phyloP scores from a whole-genome alignment of 2,113 vertebrate species.

The Amblyopsis rosae region DNA sequence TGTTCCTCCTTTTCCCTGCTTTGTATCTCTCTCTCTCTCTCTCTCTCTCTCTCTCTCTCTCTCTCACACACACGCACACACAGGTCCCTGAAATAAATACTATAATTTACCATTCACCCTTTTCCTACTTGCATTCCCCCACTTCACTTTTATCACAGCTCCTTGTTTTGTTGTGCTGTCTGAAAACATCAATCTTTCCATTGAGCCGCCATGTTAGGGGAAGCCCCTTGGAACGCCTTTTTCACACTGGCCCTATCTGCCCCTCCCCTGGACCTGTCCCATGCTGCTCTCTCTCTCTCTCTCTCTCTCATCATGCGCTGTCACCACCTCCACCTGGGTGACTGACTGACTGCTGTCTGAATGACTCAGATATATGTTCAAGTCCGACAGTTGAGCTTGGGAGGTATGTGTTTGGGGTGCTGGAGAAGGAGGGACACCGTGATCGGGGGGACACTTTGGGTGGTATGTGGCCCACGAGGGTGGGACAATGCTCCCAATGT shows the following conservation, averaged over 20 bases:
- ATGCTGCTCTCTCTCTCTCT: slow-evolving; percentile 8
- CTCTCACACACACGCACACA: slow-evolving; percentile 44
- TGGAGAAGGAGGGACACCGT: slow-evolving; percentile 72
- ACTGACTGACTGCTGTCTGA: too few relatives aligned
- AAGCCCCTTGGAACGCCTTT: slow-evolving; percentile 83
- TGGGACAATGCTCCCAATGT: slow-evolving; percentile 88
- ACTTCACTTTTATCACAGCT: slow-evolving; percentile 78
- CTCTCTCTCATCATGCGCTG: slow-evolving; percentile 52
- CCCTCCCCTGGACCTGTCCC: slow-evolving; percentile 71
- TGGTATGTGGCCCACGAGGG: slow-evolving; percentile 85
- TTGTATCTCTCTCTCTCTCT: slow-evolving; percentile 22
- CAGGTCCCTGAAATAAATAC: slow-evolving; percentile 68
- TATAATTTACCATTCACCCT: slow-evolving; percentile 81
- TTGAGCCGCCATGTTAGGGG: slow-evolving; percentile 88
- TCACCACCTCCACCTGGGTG: slow-evolving; percentile 40
- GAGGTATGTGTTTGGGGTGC: slow-evolving; percentile 51
- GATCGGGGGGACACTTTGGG: slow-evolving; percentile 87
- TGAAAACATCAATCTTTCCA: slow-evolving; percentile 98
- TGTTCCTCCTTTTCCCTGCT: slow-evolving; percentile 77
- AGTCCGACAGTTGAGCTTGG: background rate
- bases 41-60: background rate
- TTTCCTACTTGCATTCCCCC: slow-evolving; percentile 61
- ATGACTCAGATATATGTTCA: too few relatives aligned
- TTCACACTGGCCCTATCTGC: slow-evolving; percentile 73
- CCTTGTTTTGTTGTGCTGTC: slow-evolving; percentile 92